Conservation (phyloP, 2,888 invertebrate species). For the Pyrgus malvae region DNA sequence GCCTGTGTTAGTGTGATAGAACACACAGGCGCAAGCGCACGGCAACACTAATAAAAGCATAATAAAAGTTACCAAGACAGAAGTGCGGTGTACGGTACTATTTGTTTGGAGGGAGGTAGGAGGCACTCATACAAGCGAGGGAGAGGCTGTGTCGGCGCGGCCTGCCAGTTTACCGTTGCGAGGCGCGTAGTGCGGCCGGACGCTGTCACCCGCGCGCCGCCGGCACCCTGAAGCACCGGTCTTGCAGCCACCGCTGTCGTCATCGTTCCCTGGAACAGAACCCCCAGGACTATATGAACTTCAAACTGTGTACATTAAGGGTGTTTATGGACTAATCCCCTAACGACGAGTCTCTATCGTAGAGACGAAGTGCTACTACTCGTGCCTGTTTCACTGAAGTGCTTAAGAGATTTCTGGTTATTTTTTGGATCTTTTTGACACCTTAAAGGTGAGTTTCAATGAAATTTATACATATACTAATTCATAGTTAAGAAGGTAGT, state of each 20-base stretch:
- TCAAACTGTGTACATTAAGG: conserved; percentile 49
- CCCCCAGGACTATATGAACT: conserved; percentile 47
- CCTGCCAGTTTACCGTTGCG: conserved; percentile 80
- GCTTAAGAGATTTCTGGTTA: conserved; percentile 73
- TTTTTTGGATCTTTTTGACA: conserved; percentile 70
- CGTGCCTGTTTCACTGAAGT: conserved; percentile 76
- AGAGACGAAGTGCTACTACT: conserved; percentile 74
- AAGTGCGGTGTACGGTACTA: conserved; percentile 79
- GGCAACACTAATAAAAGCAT: conserved; percentile 71
- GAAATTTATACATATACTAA: conserved; percentile 1
- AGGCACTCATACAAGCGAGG: conserved; percentile 76
- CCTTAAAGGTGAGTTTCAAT: conserved; percentile 60
- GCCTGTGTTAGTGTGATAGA: conserved; percentile 49
- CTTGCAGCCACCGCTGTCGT: conserved; percentile 44
- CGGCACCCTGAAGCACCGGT: conserved; percentile 58
- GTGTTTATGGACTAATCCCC: conserved; percentile 53
- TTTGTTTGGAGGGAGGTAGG: conserved; percentile 80
- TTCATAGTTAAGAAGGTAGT: not conserved
- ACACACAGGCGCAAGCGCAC: conserved; percentile 57
- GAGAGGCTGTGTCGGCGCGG: conserved; percentile 75
- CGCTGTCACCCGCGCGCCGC: conserved; percentile 74
- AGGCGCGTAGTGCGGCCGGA: conserved; percentile 81
- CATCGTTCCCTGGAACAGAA: conserved; percentile 45
- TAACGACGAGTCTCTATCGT: conserved; percentile 49
- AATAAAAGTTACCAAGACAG: conserved; percentile 78